phyloP scores from a whole-genome alignment of 2,888 invertebrate genomes.

The Lithodes maja region DNA sequence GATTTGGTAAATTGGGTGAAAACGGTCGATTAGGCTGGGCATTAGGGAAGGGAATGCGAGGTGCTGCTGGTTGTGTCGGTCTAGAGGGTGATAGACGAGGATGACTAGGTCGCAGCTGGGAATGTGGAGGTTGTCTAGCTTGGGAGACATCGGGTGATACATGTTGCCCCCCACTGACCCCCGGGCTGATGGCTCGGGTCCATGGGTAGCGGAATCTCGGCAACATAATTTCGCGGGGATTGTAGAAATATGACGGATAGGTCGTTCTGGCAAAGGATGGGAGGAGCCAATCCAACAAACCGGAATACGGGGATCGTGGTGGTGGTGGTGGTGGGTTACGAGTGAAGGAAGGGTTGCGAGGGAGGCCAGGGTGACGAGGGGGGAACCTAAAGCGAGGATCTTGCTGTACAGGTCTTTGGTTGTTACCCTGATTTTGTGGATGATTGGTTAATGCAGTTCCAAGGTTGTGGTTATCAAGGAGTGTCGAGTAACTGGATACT shows the following conservation, averaged over 20 bases:
- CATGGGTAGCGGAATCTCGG: conserved; percentile 28
- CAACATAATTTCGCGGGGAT: conserved; percentile 11
- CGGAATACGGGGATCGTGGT: not conserved
- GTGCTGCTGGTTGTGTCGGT: not conserved
- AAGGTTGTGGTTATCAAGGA: conserved; percentile 14
- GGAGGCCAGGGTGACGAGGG: not conserved
- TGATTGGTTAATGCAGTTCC: not conserved
- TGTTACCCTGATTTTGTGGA: not conserved
- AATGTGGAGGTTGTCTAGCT: not conserved
- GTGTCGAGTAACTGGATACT: not conserved
- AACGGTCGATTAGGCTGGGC: not conserved
- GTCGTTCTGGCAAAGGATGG: not conserved
- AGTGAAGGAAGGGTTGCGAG: not conserved
- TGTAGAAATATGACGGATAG: conserved; percentile 34
- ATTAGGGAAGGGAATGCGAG: not conserved
- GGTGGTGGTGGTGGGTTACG: not conserved
- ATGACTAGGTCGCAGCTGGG: not conserved
- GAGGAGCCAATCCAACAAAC: conserved; percentile 30
- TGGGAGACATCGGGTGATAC: not conserved
- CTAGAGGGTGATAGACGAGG: not conserved
- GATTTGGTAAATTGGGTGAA: not conserved
- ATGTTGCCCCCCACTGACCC: not conserved
- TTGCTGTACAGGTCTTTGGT: not conserved
- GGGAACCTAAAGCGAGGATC: not conserved
- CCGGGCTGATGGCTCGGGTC: not conserved